Conservation (phyloP, 2,113 vertebrate species). For the Astatotilapia flaviijosephi region DNA sequence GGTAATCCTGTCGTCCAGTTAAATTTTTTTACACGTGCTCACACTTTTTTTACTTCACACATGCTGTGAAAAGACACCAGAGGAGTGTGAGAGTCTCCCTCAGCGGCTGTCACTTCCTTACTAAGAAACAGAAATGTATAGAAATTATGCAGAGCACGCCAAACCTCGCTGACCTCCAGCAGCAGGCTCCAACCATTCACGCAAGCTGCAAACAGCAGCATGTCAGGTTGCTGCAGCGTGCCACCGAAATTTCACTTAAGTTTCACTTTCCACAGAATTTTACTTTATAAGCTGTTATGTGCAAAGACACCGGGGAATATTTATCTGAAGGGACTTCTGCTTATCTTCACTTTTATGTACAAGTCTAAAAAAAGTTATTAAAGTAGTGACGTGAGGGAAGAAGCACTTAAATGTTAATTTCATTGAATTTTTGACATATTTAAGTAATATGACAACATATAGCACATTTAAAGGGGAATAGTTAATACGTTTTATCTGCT, state of each 20-base stretch:
- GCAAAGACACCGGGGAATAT: not conserved
- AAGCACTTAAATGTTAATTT: not conserved
- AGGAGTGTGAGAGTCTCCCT: not conserved
- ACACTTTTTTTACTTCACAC: not conserved
- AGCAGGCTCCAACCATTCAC: not conserved
- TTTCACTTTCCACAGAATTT: not conserved
- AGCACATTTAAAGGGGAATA: not conserved
- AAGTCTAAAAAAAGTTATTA: not conserved
- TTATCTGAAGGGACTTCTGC: not conserved
- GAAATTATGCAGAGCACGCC: not conserved
- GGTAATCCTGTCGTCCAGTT: not conserved
- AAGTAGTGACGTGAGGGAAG: not conserved
- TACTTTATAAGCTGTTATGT: not conserved
- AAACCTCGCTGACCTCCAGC: not conserved
- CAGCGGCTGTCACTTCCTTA: not conserved
- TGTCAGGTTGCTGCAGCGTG: not conserved
- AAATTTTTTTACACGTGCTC: accelerated
- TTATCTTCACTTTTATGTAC: not conserved
- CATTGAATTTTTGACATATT: not conserved
- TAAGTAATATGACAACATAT: not conserved
- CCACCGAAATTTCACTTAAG: not conserved
- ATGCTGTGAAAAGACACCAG: not conserved
- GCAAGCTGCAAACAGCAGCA: not conserved
- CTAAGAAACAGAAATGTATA: not conserved
- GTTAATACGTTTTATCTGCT: not conserved